Percentiles rank a stretch among this genome's conserved stretches.
These are phyloP conservation scores for Sphaeridia pumilis DNA, from an alignment of 2,888 invertebrate genomes.

Conservation along the genomic window DNA sequence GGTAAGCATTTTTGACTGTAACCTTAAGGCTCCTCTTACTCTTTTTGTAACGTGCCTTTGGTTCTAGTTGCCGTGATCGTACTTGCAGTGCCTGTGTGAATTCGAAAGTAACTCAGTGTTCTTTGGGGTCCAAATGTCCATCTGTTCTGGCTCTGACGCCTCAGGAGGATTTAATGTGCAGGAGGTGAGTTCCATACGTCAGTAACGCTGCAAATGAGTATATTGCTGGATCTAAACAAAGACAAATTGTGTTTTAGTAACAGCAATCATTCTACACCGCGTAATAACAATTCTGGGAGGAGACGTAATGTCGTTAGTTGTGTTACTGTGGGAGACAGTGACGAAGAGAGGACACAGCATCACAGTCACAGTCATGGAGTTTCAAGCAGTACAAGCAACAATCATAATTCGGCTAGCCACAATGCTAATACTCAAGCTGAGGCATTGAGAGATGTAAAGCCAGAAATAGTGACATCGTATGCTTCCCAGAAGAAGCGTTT, in stretches of 20 bases:
- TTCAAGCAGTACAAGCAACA: slow-evolving; percentile 5
- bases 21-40: too few species aligned
- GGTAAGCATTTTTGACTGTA: slow-evolving; percentile 32
- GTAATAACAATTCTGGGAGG: slow-evolving; percentile 28
- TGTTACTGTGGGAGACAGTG: slow-evolving; percentile 64
- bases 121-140: slow-evolving; percentile 36
- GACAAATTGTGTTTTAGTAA: not conserved
- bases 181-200: slow-evolving; percentile 37
- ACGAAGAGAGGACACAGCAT: slow-evolving; percentile 51
- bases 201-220: too few species aligned
- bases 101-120: slow-evolving; percentile 35
- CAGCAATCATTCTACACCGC: slow-evolving; percentile 34
- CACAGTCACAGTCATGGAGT: slow-evolving; percentile 30
- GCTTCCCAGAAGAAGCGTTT: slow-evolving; percentile 75
- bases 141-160: slow-evolving; percentile 37
- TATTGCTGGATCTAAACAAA: not conserved
- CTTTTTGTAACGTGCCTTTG: too few species aligned
- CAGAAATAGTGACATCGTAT: slow-evolving; percentile 31
- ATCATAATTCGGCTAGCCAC: slow-evolving; percentile 1
- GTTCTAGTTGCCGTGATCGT: slow-evolving; percentile 37
- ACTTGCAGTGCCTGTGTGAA: slow-evolving; percentile 38
- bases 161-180: slow-evolving; percentile 36
- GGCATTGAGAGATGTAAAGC: slow-evolving; percentile 32
- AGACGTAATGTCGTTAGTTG: slow-evolving; percentile 58
- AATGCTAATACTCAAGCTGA: slow-evolving; percentile 14